Percentiles rank a stretch among this genome's conserved stretches.
Evolutionary conservation across 2,888 invertebrate genomes (phyloP).

Genomic region (Sinodicranocentrus sp.): DNA sequence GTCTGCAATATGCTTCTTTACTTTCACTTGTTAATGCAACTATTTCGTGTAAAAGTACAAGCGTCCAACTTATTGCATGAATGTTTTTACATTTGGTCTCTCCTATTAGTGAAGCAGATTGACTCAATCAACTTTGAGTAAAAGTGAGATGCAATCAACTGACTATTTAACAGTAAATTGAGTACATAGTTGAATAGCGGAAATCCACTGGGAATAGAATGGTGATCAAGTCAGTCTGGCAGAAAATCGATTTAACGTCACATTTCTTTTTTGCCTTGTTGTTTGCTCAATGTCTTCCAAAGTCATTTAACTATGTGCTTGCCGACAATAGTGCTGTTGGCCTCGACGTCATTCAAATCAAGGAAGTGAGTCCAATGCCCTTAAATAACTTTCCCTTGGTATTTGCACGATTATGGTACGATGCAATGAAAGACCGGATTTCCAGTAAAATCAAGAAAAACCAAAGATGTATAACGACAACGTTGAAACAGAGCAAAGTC

Average conservation of each 20-base stretch:
- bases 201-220: background rate
- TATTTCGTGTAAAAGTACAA: no score
- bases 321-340: background rate
- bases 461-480: no score
- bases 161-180: background rate
- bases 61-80: background rate
- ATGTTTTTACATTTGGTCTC: background rate
- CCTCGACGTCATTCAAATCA: background rate
- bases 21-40: no score
- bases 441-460: no score
- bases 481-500: no score
- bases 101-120: background rate
- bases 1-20: no score
- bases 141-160: background rate
- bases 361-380: background rate
- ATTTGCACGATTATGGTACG: no score
- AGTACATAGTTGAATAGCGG: background rate
- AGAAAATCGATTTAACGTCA: conserved; percentile 1
- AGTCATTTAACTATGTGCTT: background rate
- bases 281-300: background rate
- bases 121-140: background rate
- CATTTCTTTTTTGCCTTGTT: background rate
- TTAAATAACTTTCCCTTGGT: background rate
- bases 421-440: no score
- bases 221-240: background rate